Evolutionary conservation across 2,888 invertebrate genomes (phyloP).

Genomic region (Acanthopleura granulata): DNA sequence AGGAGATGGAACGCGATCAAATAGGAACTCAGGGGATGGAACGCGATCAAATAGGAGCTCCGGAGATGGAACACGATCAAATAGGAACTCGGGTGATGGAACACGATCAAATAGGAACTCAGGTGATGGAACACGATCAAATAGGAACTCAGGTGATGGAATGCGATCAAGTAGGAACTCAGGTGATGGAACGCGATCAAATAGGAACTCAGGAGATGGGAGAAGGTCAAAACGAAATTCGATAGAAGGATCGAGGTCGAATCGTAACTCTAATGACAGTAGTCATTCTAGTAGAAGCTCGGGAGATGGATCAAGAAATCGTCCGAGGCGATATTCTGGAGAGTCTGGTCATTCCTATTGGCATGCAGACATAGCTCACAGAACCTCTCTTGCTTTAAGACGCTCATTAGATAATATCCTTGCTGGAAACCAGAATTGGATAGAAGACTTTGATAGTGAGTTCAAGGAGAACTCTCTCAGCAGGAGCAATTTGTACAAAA

Average conservation of each 20-base stretch:
- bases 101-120: constrained; percentile 7
- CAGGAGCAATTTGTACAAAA: not conserved
- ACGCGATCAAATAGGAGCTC: not conserved
- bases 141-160: not conserved
- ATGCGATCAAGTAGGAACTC: not conserved
- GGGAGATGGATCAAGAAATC: not conserved
- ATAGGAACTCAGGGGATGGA: constrained; percentile 15
- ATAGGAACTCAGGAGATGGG: not conserved
- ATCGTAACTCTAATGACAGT: constrained; percentile 3
- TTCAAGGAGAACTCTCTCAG: constrained; percentile 11
- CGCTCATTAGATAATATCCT: constrained; percentile 7
- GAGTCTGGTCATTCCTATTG: not conserved
- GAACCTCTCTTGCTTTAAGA: constrained; percentile 6
- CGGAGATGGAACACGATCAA: constrained; percentile 3
- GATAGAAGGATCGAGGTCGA: not conserved
- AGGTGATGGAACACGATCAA: constrained; percentile 5
- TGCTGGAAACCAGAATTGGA: not conserved
- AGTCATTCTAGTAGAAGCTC: constrained; percentile 15
- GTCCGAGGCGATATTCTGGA: not conserved
- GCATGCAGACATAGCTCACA: not conserved
- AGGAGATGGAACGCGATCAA: not conserved
- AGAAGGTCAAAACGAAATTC: constrained; percentile 7
- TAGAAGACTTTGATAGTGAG: constrained; percentile 6
- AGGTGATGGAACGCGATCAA: not conserved
- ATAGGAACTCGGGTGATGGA: not conserved